A percentile compares a stretch with the other conserved stretches of the same genome.
Evolutionary conservation across 2,888 invertebrate genomes (phyloP).

Genomic region (Girardia tigrina): DNA sequence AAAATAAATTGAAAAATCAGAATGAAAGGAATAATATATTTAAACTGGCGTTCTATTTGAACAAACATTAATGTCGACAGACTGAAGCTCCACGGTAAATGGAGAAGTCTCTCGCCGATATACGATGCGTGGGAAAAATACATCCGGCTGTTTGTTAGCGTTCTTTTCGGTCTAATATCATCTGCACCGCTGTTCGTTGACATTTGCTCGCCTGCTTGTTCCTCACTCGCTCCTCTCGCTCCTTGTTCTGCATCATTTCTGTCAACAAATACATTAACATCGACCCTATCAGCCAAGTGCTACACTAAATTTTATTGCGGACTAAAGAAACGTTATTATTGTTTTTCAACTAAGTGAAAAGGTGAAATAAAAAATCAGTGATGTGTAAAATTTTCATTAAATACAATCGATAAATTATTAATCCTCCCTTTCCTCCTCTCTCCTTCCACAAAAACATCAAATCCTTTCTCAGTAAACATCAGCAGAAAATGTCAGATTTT

Average conservation of each 20-base stretch:
- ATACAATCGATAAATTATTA: neutral
- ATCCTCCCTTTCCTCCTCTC: too few species aligned
- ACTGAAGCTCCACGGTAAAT: neutral
- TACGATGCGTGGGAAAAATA: neutral
- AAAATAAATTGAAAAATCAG: too few species aligned
- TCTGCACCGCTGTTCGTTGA: neutral
- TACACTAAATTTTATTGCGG: neutral
- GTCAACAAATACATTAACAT: neutral
- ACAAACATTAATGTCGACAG: neutral
- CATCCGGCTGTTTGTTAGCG: neutral
- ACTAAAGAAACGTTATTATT: too few species aligned
- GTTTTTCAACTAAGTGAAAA: too few species aligned
- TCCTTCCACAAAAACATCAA: too few species aligned
- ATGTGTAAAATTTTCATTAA: neutral
- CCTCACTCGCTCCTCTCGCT: too few species aligned
- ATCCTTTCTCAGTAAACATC: neutral
- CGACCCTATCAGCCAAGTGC: neutral
- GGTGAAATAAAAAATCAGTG: neutral
- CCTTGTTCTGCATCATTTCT: neutral
- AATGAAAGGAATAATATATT: too few species aligned
- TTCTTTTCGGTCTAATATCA: neutral
- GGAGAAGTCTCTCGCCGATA: neutral
- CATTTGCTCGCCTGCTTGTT: neutral
- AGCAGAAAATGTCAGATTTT: neutral
- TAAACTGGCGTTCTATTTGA: neutral